These are phyloP conservation scores for Xanthorhoe spadicearia DNA, from an alignment of 2,888 invertebrate genomes.

Conservation along the genomic window DNA sequence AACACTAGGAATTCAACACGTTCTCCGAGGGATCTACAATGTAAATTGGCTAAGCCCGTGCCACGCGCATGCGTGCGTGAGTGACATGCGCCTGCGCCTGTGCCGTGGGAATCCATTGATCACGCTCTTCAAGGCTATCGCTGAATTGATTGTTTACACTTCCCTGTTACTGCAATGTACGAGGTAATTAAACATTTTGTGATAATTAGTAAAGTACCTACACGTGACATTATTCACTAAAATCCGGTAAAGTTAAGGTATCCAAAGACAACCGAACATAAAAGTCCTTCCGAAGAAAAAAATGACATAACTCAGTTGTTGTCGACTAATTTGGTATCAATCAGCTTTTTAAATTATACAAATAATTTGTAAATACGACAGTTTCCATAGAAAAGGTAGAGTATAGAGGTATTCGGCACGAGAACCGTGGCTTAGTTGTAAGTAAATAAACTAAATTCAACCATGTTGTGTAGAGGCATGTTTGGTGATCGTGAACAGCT, in stretches of 20 bases:
- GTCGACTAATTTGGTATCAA: too few relatives aligned
- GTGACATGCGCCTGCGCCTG: slow-evolving; percentile 38
- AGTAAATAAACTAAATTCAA: too few relatives aligned
- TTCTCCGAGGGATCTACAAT: slow-evolving; percentile 4
- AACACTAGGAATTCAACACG: not conserved
- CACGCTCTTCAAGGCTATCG: slow-evolving; percentile 52
- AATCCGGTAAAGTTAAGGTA: too few relatives aligned
- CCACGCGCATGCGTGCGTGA: slow-evolving; percentile 31
- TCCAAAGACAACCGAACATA: too few relatives aligned
- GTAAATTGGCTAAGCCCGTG: slow-evolving; percentile 20
- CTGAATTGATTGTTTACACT: slow-evolving; percentile 49
- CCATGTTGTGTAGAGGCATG: not conserved
- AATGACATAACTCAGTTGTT: too few relatives aligned
- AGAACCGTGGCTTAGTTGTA: too few relatives aligned
- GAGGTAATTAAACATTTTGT: slow-evolving; percentile 16
- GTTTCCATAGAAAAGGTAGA: too few relatives aligned
- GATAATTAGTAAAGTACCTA: not conserved
- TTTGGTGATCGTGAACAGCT: too few relatives aligned
- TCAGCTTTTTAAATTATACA: too few relatives aligned
- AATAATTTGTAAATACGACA: too few relatives aligned
- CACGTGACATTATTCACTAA: not conserved
- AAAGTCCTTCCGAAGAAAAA: too few relatives aligned
- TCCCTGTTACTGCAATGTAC: slow-evolving; percentile 30
- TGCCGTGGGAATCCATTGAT: slow-evolving; percentile 57
- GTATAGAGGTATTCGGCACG: too few relatives aligned